A percentile compares a stretch with the other conserved stretches of the same genome.
Conservation (phyloP, 2,113 vertebrate species). For the Mustela lutreola region DNA sequence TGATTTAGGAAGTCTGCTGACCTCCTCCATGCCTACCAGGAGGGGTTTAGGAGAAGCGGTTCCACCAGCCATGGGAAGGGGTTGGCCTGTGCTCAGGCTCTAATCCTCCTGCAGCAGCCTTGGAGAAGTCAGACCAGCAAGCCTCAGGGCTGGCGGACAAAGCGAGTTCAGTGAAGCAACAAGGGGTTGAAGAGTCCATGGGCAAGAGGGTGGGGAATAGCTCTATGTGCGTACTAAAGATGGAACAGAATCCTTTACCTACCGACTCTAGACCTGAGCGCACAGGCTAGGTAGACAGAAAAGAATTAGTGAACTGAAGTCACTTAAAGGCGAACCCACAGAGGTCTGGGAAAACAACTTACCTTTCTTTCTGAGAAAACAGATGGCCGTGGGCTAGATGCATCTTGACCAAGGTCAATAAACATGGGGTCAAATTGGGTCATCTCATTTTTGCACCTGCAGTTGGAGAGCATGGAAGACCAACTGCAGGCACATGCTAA, state of each 20-base stretch:
- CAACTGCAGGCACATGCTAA: constrained; percentile 6
- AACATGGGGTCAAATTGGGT: constrained; percentile 51
- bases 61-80: neutral
- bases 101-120: neutral
- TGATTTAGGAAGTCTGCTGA: neutral
- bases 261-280: neutral
- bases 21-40: neutral
- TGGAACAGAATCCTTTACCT: constrained; percentile 31
- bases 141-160: neutral
- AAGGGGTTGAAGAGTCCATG: neutral
- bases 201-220: neutral
- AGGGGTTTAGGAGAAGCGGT: neutral
- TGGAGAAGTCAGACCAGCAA: neutral
- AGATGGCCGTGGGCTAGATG: constrained; percentile 21
- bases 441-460: constrained; percentile 55
- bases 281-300: constrained; percentile 62
- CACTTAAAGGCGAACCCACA: neutral
- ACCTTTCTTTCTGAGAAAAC: constrained; percentile 52
- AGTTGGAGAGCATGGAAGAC: constrained; percentile 65
- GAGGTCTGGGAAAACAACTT: constrained; percentile 32
- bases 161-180: neutral
- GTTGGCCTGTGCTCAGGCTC: neutral
- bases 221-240: neutral
- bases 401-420: constrained; percentile 56
- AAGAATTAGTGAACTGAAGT: constrained; percentile 12